phyloP scores from a whole-genome alignment of 2,113 vertebrate genomes.

The Malurus elegans region DNA sequence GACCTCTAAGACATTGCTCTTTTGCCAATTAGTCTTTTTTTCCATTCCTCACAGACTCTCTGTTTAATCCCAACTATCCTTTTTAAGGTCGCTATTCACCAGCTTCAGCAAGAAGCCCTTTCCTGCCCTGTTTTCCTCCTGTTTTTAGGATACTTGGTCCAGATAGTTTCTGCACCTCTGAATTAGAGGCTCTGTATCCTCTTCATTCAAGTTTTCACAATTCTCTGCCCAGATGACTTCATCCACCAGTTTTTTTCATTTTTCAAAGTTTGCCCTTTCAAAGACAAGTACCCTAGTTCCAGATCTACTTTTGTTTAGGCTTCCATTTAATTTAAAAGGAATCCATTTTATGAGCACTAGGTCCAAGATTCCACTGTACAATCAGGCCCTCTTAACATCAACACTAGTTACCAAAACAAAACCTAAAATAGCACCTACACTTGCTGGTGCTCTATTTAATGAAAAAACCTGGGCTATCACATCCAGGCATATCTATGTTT shows the following conservation, averaged over 20 bases:
- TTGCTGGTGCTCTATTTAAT: conserved; percentile 27
- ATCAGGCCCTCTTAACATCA: conserved; percentile 44
- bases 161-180: not conserved
- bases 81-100: conserved; percentile 25
- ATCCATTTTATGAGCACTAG: conserved; percentile 34
- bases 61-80: not conserved
- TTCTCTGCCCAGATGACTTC: conserved; percentile 21
- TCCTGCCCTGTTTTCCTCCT: not conserved
- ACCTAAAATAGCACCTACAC: conserved; percentile 45
- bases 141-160: not conserved
- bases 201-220: not conserved
- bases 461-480: conserved; percentile 11
- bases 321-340: conserved; percentile 62
- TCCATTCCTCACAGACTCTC: conserved; percentile 13
- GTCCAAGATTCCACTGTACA: conserved; percentile 43
- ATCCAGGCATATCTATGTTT: conserved; percentile 25
- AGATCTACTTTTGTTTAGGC: conserved; percentile 49
- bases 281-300: conserved; percentile 19
- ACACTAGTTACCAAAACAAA: conserved; percentile 65
- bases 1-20: conserved; percentile 48
- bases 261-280: conserved; percentile 42
- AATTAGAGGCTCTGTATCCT: not conserved
- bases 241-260: not conserved
- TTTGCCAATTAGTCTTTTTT: conserved; percentile 44
- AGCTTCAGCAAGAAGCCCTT: not conserved